Evolutionary conservation across 2,113 vertebrate species (phyloP), one percentile per base, ranked within the genome.

Genomic region (Coregonus clupeaformis): DNA sequence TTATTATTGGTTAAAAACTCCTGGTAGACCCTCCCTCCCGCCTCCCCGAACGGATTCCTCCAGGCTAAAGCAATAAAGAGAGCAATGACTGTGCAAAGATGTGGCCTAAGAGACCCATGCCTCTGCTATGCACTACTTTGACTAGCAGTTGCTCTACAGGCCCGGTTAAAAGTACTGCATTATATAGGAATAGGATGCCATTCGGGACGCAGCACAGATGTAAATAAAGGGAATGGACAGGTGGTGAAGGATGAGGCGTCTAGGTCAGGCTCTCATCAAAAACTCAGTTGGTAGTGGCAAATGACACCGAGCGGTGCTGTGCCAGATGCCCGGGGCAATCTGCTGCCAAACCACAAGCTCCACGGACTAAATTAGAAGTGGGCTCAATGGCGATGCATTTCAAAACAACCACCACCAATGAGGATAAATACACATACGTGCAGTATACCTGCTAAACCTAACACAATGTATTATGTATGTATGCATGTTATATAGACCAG

Each of bases 31-130:
- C 93, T 94, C 94, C 93, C 93, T 92, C 93, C 88, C 90, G 84
- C 94, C 62, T 76, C 75, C 81, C 76, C 79, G 85, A 78, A 69
- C 87, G 92, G 92, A 94, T 95, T 95, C 95, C 97, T 97, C 90
- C 93, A 88, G 97, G 97, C 97, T 88, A 98, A 98, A 98, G 97
- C 95, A 98, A 98, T 99, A 97, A 98, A 96, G 95, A 92, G 93
- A n/a, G n/a, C n/a, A n/a, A n/a, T n/a, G n/a, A n/a, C n/a, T n/a
- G n/a, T n/a, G n/a, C n/a, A n/a, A n/a, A n/a, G n/a, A n/a, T n/a
- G n/a, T n/a, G n/a, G n/a, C n/a, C n/a, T n/a, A n/a, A n/a, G n/a
- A n/a, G n/a, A n/a, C n/a, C n/a, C n/a, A n/a, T n/a, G n/a, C n/a
- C n/a, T n/a, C n/a, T n/a, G n/a, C n/a, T n/a, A n/a, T n/a, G 12